These are phyloP conservation scores for Danaus plexippus DNA, from an alignment of 1,140 invertebrate genomes.

Conservation along the genomic window DNA sequence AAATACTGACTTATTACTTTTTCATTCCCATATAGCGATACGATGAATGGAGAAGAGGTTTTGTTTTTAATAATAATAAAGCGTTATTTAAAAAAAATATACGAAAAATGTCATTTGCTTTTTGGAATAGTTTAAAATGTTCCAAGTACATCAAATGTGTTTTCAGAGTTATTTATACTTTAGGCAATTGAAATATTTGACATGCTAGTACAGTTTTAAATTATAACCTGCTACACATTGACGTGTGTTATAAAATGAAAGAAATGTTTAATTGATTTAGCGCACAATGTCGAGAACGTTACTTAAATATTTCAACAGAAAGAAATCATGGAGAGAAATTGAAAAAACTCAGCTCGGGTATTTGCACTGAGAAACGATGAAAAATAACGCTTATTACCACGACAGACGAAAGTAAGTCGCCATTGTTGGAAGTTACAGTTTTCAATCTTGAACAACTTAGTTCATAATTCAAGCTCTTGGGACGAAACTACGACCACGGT, in stretches of 20 bases:
- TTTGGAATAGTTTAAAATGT: background rate
- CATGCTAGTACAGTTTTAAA: constrained; percentile 4
- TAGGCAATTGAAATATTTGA: background rate
- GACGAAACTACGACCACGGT: constrained; percentile 35
- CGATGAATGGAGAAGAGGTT: background rate
- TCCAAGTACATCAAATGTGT: too few species aligned
- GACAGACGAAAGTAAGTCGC: constrained; percentile 37
- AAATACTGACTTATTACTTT: constrained; percentile 12
- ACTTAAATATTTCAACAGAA: constrained; percentile 10
- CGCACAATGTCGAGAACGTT: too few species aligned
- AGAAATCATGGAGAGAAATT: constrained; percentile 13
- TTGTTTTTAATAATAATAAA: background rate
- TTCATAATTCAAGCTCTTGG: constrained; percentile 52
- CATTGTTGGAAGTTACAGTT: constrained; percentile 57
- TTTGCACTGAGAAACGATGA: constrained; percentile 31
- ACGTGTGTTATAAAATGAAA: constrained; percentile 10
- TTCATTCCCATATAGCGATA: background rate
- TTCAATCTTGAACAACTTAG: constrained; percentile 54
- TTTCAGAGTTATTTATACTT: too few species aligned
- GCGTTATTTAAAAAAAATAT: constrained; percentile 6
- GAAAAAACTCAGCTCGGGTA: constrained; percentile 4
- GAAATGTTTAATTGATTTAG: constrained; percentile 5
- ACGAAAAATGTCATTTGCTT: constrained; percentile 6
- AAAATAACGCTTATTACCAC: constrained; percentile 47
- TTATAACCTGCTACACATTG: background rate